Percentiles rank a stretch among this genome's conserved stretches.
Evolutionary conservation across 2,797 vertebrate species (phyloP).

Genomic region (Diplodus sargus): DNA sequence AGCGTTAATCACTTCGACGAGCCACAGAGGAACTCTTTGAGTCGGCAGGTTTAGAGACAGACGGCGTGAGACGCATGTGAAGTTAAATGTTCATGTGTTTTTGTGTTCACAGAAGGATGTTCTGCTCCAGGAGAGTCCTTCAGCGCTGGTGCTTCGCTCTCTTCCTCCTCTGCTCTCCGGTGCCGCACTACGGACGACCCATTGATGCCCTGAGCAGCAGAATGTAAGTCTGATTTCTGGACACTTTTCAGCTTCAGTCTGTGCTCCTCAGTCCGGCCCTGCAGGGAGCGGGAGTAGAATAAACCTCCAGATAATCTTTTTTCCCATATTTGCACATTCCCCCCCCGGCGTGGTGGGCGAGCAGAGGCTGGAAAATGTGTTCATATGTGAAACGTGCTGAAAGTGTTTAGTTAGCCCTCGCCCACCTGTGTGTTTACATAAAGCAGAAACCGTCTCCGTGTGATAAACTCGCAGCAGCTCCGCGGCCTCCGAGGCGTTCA

Average conservation of each 20-base stretch:
- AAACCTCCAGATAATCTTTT: slow-evolving; percentile 1
- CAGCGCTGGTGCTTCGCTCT: slow-evolving; percentile 91
- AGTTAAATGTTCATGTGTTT: slow-evolving; percentile 14
- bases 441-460: slow-evolving; percentile 40
- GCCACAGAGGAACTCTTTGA: too few relatives aligned
- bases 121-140: slow-evolving; percentile 87
- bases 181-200: slow-evolving; percentile 89
- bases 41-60: too few relatives aligned
- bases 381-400: slow-evolving; percentile 69
- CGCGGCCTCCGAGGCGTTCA: too few relatives aligned
- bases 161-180: slow-evolving; percentile 92
- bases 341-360: slow-evolving; percentile 46
- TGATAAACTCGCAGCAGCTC: slow-evolving; percentile 51
- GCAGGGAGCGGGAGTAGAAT: not conserved
- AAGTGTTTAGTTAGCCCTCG: slow-evolving; percentile 74
- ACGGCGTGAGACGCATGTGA: not conserved
- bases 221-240: slow-evolving; percentile 86
- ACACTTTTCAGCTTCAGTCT: not conserved
- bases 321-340: slow-evolving; percentile 18
- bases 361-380: slow-evolving; percentile 76
- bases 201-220: slow-evolving; percentile 90
- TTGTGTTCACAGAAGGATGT: slow-evolving; percentile 82
- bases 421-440: slow-evolving; percentile 80
- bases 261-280: not conserved
- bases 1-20: slow-evolving; percentile 27